phyloP scores from a whole-genome alignment of 2,797 vertebrate genomes.

The Xiphorhynchus erythropygius region DNA sequence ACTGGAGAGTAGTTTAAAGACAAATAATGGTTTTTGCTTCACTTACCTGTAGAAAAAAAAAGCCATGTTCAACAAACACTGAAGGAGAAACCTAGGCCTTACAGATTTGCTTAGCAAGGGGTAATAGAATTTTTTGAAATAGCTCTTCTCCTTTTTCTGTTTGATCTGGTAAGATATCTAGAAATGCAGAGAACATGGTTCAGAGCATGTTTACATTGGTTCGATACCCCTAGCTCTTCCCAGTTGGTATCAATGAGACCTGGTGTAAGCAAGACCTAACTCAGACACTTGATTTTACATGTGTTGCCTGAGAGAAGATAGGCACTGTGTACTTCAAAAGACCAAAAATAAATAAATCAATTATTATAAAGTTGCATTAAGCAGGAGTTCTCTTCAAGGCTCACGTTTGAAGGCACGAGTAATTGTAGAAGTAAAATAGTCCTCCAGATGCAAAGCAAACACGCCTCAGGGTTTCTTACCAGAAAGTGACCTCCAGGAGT shows the following conservation, averaged over 20 bases:
- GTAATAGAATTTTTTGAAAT: background rate
- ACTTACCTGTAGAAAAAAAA: background rate
- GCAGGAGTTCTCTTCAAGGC: background rate
- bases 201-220: background rate
- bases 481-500: background rate
- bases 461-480: background rate
- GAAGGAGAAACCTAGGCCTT: accelerated
- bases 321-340: conserved; percentile 6
- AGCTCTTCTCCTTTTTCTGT: background rate
- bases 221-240: background rate
- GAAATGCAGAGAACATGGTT: background rate
- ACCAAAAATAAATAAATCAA: background rate
- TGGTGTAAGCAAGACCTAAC: background rate
- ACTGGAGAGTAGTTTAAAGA: background rate
- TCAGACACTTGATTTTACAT: background rate
- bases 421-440: background rate
- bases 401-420: background rate
- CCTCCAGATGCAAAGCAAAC: background rate
- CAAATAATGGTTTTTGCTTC: background rate
- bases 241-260: background rate
- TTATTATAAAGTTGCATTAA: conserved; percentile 4
- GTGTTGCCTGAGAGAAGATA: background rate
- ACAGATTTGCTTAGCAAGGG: background rate
- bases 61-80: background rate
- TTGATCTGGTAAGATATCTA: background rate